These are phyloP conservation scores for Miltochrista miniata DNA, from an alignment of 2,888 invertebrate species.

Conservation along the genomic window DNA sequence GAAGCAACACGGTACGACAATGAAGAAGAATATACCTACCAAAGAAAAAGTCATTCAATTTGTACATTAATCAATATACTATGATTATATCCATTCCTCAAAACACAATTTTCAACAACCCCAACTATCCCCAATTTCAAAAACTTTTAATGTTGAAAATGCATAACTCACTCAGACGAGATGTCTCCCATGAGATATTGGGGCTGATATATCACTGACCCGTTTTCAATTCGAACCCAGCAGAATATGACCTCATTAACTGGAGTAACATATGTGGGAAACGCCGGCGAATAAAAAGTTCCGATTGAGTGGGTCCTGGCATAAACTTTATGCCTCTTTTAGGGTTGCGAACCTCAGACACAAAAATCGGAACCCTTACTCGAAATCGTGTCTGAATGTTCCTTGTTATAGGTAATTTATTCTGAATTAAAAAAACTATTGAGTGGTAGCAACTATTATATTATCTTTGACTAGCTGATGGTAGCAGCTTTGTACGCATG, in stretches of 20 bases:
- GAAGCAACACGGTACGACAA: too few relatives aligned
- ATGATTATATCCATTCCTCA: too few relatives aligned
- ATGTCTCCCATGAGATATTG: slow-evolving; percentile 27
- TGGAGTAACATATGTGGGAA: slow-evolving; percentile 26
- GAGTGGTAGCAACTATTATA: too few relatives aligned
- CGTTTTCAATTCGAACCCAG: slow-evolving; percentile 35
- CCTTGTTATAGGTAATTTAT: too few relatives aligned
- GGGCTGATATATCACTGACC: slow-evolving; percentile 28
- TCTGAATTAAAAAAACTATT: too few relatives aligned
- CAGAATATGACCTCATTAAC: slow-evolving; percentile 36
- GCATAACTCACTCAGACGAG: slow-evolving; percentile 13
- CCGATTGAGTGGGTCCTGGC: slow-evolving; percentile 26
- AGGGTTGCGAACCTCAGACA: neutral
- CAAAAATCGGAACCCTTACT: too few relatives aligned
- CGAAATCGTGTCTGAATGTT: too few relatives aligned
- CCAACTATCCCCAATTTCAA: neutral
- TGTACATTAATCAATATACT: too few relatives aligned
- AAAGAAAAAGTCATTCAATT: too few relatives aligned
- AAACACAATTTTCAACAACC: neutral
- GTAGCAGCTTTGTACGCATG: too few relatives aligned
- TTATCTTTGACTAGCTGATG: too few relatives aligned
- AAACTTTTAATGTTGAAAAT: slow-evolving; percentile 11
- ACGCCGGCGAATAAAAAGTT: slow-evolving; percentile 27
- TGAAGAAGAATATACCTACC: too few relatives aligned
- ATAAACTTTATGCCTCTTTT: slow-evolving; percentile 33